Evolutionary conservation across 2,113 vertebrate genomes (phyloP), one percentile per base, ranked within the genome.

Genomic region (Meriones unguiculatus): DNA sequence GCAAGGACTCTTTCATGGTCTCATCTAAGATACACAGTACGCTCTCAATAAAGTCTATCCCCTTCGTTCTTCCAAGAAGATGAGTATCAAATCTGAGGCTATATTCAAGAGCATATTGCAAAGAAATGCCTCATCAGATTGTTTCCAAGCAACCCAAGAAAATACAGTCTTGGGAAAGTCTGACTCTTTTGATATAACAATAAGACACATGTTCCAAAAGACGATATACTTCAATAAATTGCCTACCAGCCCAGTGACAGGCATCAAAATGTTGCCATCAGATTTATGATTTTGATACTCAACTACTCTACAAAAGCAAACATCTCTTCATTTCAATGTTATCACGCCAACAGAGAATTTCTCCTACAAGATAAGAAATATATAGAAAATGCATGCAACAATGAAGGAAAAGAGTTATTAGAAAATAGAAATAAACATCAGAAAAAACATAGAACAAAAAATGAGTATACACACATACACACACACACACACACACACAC

Each of bases 211-310:
- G 76, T 95, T 80, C 81, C 73, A 13, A 93, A 93, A 81, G 30
- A 77, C 87, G 94, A 67, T 62, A 41, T 70, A 93, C 50, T 91
- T 87, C 69, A 93, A 93, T 93, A 95, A 94, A 91, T 94, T 84
- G 22, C 57, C 90, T 13, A 91, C 41, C n/a, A 64, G 25, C 70
- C 59, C 46, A 81, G 41, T 72, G 69, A 95, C 95, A 95, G 84
- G 38, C 52, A 81, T 95, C 89, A 77, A 57, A 95, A 95, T 95
- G 89, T 70, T 95, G 77, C 78, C 32, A 5, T 59, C 78, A 87
- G 69, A 97, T 97, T 95, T 95, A 91, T 87, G 82, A 94, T 70
- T 94, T 46, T 15, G 89, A 96, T 94, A 96, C 76, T 96, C 90
- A 90, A 62, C 54, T 93, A 38, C 72, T 87, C 70, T 75, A 96